phyloP scores from a whole-genome alignment of 2,797 vertebrate genomes.

The Brotula barbata region DNA sequence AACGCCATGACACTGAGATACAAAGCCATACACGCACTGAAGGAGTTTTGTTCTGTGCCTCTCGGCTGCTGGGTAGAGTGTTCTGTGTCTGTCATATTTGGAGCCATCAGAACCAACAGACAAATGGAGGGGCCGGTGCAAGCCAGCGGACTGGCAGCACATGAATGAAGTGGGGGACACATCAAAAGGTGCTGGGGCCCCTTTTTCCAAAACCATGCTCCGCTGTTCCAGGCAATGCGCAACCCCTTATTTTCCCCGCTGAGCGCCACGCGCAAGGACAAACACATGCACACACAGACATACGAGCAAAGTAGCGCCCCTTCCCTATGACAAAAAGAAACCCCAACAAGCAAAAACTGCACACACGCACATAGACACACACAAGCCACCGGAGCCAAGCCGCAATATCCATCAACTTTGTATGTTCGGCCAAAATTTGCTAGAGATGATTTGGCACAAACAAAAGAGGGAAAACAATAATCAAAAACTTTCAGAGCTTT shows the following conservation, averaged over 20 bases:
- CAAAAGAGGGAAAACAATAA: slow-evolving; percentile 36
- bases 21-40: neutral
- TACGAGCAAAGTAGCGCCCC: neutral
- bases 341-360: slow-evolving; percentile 46
- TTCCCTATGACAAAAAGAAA: slow-evolving; percentile 38
- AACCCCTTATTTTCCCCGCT: slow-evolving; percentile 63
- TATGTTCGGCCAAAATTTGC: slow-evolving; percentile 39
- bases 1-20: slow-evolving; percentile 1
- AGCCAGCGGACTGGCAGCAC: slow-evolving; percentile 61
- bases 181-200: slow-evolving; percentile 63
- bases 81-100: slow-evolving; percentile 53
- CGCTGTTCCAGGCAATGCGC: slow-evolving; percentile 55
- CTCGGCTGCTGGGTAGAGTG: slow-evolving; percentile 27
- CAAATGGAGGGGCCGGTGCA: slow-evolving; percentile 36
- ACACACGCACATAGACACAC: slow-evolving; percentile 4
- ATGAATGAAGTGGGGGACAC: slow-evolving; percentile 60
- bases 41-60: slow-evolving; percentile 17
- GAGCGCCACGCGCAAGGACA: slow-evolving; percentile 42
- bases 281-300: slow-evolving; percentile 2
- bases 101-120: slow-evolving; percentile 45
- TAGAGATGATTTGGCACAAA: slow-evolving; percentile 48
- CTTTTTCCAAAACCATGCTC: slow-evolving; percentile 44
- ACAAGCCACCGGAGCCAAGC: slow-evolving; percentile 39
- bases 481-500: slow-evolving; percentile 40
- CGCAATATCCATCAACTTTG: slow-evolving; percentile 55